Evolutionary conservation across 2,888 invertebrate species (phyloP).

Genomic region (Oscheius onirici): DNA sequence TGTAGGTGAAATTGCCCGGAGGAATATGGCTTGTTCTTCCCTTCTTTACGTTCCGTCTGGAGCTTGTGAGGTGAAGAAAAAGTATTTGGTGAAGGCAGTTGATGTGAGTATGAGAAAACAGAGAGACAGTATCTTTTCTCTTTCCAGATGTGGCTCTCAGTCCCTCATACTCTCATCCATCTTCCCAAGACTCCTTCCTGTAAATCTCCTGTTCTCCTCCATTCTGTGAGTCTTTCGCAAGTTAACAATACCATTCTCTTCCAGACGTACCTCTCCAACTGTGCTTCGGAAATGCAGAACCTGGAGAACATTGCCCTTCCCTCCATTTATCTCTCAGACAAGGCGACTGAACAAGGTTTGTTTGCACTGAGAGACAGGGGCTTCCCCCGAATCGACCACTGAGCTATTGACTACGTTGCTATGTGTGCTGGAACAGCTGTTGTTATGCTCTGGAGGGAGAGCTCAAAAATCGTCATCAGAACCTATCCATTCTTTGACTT

Average conservation of each 20-base stretch:
- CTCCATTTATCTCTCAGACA: not conserved
- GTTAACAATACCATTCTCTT: not conserved
- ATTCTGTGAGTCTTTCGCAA: not conserved
- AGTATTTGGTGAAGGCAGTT: not conserved
- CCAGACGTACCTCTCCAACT: slow-evolving; percentile 14
- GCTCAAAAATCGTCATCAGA: no score
- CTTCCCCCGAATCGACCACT: not conserved
- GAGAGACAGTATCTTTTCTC: no score
- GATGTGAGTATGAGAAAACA: slow-evolving; percentile 4
- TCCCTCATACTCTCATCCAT: slow-evolving; percentile 7
- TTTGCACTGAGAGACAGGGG: not conserved
- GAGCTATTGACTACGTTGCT: not conserved
- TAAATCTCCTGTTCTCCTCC: slow-evolving; percentile 1
- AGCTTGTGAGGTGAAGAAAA: not conserved
- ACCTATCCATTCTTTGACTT: not conserved
- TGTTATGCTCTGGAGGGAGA: not conserved
- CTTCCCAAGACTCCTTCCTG: not conserved
- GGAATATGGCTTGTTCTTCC: not conserved
- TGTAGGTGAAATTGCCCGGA: not conserved
- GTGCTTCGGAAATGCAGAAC: not conserved
- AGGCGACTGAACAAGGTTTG: not conserved
- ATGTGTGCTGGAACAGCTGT: not conserved
- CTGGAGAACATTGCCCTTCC: not conserved
- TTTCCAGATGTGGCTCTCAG: slow-evolving; percentile 16
- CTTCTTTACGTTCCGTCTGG: not conserved